Conservation (phyloP, 2,113 vertebrate species). For the Mobula hypostoma region DNA sequence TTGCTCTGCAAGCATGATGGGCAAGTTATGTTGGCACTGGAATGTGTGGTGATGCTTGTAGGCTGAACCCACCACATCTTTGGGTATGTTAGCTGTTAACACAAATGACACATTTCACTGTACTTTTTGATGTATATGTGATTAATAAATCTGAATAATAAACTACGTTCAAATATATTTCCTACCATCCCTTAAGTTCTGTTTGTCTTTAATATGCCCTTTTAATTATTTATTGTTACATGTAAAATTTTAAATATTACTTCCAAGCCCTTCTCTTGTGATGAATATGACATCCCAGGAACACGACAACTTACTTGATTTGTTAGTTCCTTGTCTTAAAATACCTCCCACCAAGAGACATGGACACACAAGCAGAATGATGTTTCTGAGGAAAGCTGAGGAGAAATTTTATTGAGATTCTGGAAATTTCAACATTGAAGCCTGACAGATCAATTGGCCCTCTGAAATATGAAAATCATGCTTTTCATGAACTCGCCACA, state of each 20-base stretch:
- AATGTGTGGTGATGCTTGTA: too few species aligned
- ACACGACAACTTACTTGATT: too few species aligned
- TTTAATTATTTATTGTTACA: too few species aligned
- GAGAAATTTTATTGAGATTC: neutral
- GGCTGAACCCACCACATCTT: too few species aligned
- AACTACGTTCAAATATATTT: neutral
- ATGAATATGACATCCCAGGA: too few species aligned
- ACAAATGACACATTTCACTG: too few species aligned
- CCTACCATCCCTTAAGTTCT: neutral
- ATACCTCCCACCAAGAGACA: neutral
- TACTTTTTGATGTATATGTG: too few species aligned
- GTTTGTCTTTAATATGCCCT: neutral
- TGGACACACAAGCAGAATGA: neutral
- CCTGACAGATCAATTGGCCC: neutral
- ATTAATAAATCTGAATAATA: neutral
- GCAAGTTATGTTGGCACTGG: too few species aligned
- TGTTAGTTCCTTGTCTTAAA: neutral
- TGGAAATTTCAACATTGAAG: neutral
- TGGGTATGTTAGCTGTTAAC: too few species aligned
- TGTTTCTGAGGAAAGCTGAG: neutral
- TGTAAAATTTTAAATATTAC: too few species aligned
- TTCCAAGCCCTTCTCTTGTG: too few species aligned
- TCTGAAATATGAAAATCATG: neutral
- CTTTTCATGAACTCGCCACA: neutral
- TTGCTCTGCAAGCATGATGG: too few species aligned